These are phyloP conservation scores for Adelognathus sp. DNA, from an alignment of 2,888 invertebrate genomes.

Conservation along the genomic window DNA sequence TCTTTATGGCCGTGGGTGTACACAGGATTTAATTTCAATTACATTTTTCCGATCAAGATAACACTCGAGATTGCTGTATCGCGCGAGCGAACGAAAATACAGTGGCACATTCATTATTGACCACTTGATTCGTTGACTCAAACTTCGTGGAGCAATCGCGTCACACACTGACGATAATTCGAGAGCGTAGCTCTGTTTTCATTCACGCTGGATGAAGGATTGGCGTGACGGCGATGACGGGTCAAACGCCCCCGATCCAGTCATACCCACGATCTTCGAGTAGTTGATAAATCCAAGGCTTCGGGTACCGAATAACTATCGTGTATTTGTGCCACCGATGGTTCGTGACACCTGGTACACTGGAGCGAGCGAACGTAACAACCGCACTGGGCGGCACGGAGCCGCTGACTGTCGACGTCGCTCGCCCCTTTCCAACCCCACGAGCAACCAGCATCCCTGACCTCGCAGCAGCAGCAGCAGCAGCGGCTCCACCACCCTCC, in stretches of 20 bases:
- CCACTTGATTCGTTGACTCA: not conserved
- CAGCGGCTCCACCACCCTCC: slow-evolving; percentile 52
- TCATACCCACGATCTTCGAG: slow-evolving; percentile 32
- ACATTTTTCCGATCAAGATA: not conserved
- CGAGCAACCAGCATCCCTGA: slow-evolving; percentile 65
- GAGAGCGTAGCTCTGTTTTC: not conserved
- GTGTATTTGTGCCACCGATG: slow-evolving; percentile 29
- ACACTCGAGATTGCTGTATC: not conserved
- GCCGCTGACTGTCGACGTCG: slow-evolving; percentile 77
- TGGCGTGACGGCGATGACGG: too few relatives aligned
- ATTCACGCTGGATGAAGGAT: too few relatives aligned
- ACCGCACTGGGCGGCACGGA: slow-evolving; percentile 75
- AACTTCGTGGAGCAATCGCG: not conserved
- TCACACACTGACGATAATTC: not conserved
- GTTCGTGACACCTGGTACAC: slow-evolving; percentile 6
- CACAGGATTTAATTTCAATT: not conserved
- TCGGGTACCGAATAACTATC: slow-evolving; percentile 20
- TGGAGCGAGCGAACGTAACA: slow-evolving; percentile 59
- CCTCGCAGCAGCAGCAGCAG: slow-evolving; percentile 57
- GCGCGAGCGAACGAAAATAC: not conserved
- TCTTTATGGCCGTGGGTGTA: not conserved
- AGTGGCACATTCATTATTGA: not conserved
- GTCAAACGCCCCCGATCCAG: too few relatives aligned
- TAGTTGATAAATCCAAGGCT: not conserved
- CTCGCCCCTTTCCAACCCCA: slow-evolving; percentile 76